Percentiles rank a stretch among this genome's conserved stretches.
phyloP scores from a whole-genome alignment of 2,888 invertebrate species.

The Noctuana brunneofusca region DNA sequence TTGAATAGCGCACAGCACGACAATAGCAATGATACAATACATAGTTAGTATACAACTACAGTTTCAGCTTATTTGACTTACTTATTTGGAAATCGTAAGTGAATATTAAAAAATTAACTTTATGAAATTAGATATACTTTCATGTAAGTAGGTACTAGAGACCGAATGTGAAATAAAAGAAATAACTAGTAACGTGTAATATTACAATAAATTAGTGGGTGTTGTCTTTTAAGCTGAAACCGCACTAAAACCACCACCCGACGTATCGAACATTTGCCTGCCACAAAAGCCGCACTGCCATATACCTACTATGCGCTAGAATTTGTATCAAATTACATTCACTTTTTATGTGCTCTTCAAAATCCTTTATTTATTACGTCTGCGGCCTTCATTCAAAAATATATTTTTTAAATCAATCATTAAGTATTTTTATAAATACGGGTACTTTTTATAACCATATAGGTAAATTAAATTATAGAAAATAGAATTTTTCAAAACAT shows the following conservation, averaged over 20 bases:
- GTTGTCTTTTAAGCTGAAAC: conserved; percentile 31
- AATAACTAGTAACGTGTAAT: neutral
- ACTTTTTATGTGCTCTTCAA: conserved; percentile 30
- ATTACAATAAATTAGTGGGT: conserved; percentile 2
- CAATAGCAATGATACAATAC: neutral
- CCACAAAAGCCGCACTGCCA: conserved; percentile 30
- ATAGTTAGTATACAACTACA: neutral
- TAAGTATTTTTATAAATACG: neutral
- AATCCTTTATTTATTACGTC: conserved; percentile 15
- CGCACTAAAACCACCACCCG: conserved; percentile 29
- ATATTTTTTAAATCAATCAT: neutral
- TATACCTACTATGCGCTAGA: conserved; percentile 25
- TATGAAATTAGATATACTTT: neutral
- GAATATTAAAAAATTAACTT: neutral
- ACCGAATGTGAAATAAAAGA: neutral
- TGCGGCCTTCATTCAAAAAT: neutral
- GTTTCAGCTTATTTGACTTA: neutral
- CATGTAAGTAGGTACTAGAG: neutral
- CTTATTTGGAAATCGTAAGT: neutral
- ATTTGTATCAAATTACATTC: conserved; percentile 32
- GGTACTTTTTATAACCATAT: neutral
- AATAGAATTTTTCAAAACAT: neutral
- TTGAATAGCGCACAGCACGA: neutral
- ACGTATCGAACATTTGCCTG: conserved; percentile 23
- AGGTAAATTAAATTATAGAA: neutral